Base-by-base conservation (phyloP, 2,113 vertebrate species). In the Pseudorectes ferrugineus region DNA sequence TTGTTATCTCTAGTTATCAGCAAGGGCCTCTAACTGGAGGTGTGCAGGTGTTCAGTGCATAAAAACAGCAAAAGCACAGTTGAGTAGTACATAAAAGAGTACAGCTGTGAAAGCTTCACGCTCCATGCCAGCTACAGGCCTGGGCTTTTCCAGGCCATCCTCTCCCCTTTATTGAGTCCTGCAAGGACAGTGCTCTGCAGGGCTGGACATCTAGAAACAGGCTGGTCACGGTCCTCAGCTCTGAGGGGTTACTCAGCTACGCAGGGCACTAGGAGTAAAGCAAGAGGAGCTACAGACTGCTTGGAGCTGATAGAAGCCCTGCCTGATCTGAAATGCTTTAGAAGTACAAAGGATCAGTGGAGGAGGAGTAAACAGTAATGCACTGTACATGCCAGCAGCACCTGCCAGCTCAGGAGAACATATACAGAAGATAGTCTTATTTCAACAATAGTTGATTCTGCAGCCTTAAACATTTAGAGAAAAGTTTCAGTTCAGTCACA, bases 111-210 rank as follows among this genome's bases (percentile, higher is more conserved):
- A 52, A 92, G 35, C 26, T 79, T 72, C 22, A 8, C 12, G 14
- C 35, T 71, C 54, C 1, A 0, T 83, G 70, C 35, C 75, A 88
- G 23, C 36, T 29, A 28, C 1, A 2, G 7, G 7, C 26, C 10
- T 77, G 33, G 36, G 17, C 4, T 85, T 91, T 92, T 84, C 55
- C 57, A 85, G 45, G 25, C 24, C 10, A 12, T n/a, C 12, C 5
- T 75, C 20, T 75, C 9, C 11, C 28, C 11, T 4, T 5, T 0
- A 0, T 0, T 3, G 9, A 9, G 15, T 78, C 20, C 54, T 24
- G 5, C 45, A 77, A 66, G 38, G 45, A 45, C 33, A 45, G 5
- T 7, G 10, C 6, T 83, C 19, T 59, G 10, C 23, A 11, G 35
- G 57, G 29, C 35, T 91, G 45, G 40, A 36, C 25, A 26, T 40